Percentiles rank a stretch among this genome's conserved stretches.
Conservation (phyloP, 2,888 invertebrate genomes). For the Scrobipalpa atriplicella region DNA sequence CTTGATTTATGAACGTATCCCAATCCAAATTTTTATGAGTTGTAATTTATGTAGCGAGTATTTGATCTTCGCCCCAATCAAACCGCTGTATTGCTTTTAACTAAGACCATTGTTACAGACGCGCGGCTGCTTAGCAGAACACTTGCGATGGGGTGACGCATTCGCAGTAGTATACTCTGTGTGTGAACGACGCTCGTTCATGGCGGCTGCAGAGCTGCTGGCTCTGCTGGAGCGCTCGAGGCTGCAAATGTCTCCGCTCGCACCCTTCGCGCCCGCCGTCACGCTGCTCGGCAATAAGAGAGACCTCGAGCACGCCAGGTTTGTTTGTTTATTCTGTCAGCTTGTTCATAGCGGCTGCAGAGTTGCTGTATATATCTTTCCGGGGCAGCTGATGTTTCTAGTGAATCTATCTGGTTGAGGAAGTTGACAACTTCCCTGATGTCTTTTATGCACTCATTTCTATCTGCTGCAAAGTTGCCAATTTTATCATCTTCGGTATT, state of each 20-base stretch:
- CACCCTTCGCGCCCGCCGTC: conserved; percentile 88
- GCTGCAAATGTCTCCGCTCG: conserved; percentile 87
- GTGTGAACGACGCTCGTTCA: conserved; percentile 72
- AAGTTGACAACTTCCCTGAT: no score
- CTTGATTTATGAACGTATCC: conserved; percentile 14
- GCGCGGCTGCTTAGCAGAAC: conserved; percentile 88
- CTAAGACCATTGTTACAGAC: conserved; percentile 71
- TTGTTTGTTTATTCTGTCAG: conserved; percentile 34
- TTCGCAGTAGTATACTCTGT: conserved; percentile 93
- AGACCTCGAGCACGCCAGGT: conserved; percentile 92
- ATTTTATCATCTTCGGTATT: background rate
- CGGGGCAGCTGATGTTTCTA: no score
- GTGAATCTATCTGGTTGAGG: no score
- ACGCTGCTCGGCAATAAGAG: conserved; percentile 90
- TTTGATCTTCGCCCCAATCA: no score
- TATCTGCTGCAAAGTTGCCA: no score
- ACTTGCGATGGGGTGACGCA: conserved; percentile 92
- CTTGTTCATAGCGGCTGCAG: conserved; percentile 85
- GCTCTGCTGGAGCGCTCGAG: conserved; percentile 87
- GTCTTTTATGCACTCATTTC: no score
- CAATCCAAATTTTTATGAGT: conserved; percentile 4
- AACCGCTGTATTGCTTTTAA: background rate
- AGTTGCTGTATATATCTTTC: no score
- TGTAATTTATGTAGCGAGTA: background rate
- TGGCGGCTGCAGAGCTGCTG: conserved; percentile 88